A percentile compares a stretch with the other conserved stretches of the same genome.
These are phyloP conservation scores for Erythrocebus patas DNA, from an alignment of 2,113 vertebrate genomes.

Conservation along the genomic window DNA sequence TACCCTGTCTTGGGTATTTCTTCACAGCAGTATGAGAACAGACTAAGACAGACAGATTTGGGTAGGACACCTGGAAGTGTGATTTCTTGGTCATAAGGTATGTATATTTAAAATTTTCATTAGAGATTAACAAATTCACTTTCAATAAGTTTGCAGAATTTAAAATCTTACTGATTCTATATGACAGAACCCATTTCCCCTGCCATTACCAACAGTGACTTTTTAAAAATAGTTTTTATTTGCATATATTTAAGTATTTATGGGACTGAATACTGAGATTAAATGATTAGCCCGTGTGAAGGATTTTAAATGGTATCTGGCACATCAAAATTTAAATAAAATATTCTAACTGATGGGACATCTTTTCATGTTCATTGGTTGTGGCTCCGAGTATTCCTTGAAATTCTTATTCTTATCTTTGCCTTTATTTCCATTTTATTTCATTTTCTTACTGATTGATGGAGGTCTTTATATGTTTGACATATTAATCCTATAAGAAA, in stretches of 20 bases:
- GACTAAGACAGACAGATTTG: too few relatives aligned
- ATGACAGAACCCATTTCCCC: background rate
- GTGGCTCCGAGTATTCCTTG: background rate
- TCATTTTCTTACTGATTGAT: background rate
- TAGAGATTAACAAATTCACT: background rate
- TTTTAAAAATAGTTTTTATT: background rate
- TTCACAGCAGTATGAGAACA: too few relatives aligned
- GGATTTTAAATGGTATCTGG: background rate
- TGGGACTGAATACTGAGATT: background rate
- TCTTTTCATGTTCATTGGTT: background rate
- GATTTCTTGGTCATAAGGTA: background rate
- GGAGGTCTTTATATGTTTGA: background rate
- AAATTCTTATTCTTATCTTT: background rate
- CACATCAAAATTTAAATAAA: constrained; percentile 9
- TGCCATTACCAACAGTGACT: background rate
- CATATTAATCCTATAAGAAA: background rate
- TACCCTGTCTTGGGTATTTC: too few relatives aligned
- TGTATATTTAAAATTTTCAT: background rate
- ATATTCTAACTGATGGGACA: background rate
- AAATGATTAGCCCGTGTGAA: background rate
- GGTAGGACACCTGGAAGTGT: background rate
- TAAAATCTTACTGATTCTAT: background rate
- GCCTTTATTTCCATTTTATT: background rate
- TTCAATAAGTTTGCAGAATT: background rate
- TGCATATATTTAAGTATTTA: background rate